A percentile compares a stretch with the other conserved stretches of the same genome.
These are phyloP conservation scores for Pseudobourletiella spinata DNA, from an alignment of 1,140 invertebrate genomes.

Conservation along the genomic window DNA sequence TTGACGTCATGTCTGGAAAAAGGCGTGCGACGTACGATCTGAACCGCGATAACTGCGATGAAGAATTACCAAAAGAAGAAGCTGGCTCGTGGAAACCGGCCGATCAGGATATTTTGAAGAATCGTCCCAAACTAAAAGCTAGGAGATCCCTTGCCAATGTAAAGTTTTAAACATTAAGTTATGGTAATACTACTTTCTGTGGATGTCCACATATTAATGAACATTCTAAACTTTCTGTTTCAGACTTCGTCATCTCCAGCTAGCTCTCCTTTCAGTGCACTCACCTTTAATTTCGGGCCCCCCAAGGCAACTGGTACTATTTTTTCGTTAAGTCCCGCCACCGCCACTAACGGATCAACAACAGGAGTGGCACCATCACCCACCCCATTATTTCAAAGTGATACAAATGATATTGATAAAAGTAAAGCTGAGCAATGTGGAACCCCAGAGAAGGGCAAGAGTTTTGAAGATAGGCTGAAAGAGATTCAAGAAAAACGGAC, in stretches of 20 bases:
- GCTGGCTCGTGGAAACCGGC: not conserved
- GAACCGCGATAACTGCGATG: not conserved
- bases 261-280: not conserved
- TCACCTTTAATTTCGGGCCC: not conserved
- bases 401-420: not conserved
- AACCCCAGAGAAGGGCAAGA: not conserved
- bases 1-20: not conserved
- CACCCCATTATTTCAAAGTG: not conserved
- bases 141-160: not conserved
- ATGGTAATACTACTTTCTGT: too few species aligned
- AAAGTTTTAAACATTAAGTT: not conserved
- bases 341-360: not conserved
- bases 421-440: not conserved
- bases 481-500: not conserved
- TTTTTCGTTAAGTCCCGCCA: too few species aligned
- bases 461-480: not conserved
- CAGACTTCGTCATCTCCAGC: not conserved
- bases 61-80: not conserved
- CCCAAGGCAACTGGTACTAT: too few species aligned
- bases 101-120: not conserved
- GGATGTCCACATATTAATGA: not conserved
- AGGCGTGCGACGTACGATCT: not conserved
- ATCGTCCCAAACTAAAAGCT: not conserved
- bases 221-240: not conserved
- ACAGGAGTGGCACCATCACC: not conserved